A percentile compares a stretch with the other conserved stretches of the same genome.
Evolutionary conservation across 2,888 invertebrate species (phyloP).

Genomic region (Therioaphis trifolii): DNA sequence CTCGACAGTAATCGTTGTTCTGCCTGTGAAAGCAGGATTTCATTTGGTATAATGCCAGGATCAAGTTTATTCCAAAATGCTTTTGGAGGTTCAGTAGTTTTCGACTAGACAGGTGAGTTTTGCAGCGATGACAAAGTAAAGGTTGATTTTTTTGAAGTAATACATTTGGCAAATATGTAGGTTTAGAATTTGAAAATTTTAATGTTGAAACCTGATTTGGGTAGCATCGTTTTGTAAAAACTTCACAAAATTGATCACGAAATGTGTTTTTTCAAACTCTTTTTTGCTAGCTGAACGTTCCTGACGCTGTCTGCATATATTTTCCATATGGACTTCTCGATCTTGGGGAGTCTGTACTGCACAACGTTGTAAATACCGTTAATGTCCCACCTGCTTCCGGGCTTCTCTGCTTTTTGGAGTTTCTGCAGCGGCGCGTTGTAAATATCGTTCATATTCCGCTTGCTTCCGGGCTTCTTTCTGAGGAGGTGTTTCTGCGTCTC

Average conservation of each 20-base stretch:
- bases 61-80: conserved; percentile 18
- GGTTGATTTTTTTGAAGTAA: not conserved
- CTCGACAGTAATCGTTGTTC: conserved; percentile 3
- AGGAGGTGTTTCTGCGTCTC: conserved; percentile 13
- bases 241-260: conserved; percentile 10
- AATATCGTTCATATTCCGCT: not conserved
- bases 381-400: too few species aligned
- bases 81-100: not conserved
- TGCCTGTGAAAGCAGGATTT: not conserved
- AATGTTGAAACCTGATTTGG: conserved; percentile 1
- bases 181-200: not conserved
- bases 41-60: not conserved
- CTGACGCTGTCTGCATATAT: not conserved
- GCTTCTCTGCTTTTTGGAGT: too few species aligned
- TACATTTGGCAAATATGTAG: conserved; percentile 20
- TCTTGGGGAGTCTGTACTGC: conserved; percentile 12
- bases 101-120: not conserved
- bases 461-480: conserved; percentile 9
- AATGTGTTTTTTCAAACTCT: conserved; percentile 22
- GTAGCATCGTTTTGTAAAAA: conserved; percentile 3
- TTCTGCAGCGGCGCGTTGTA: not conserved
- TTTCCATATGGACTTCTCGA: not conserved
- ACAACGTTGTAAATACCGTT: too few species aligned
- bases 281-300: conserved; percentile 1
- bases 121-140: not conserved